phyloP scores from a whole-genome alignment of 2,797 vertebrate genomes.

The Syngnathus acus region DNA sequence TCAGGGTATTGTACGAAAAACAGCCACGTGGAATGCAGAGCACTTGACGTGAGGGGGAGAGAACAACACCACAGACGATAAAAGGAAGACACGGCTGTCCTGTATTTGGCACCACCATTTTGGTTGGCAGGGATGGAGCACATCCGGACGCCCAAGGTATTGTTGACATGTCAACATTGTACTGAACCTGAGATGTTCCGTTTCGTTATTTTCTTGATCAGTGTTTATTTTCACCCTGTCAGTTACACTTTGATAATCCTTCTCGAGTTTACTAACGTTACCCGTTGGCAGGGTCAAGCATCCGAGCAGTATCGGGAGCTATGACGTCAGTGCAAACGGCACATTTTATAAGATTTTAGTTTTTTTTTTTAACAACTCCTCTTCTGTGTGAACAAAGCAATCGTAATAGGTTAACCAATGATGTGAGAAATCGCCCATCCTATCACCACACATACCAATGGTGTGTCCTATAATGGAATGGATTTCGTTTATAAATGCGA shows the following conservation, averaged over 20 bases:
- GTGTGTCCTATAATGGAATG: not conserved
- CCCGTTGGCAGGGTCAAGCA: not conserved
- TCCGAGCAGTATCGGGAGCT: not conserved
- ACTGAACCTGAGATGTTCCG: not conserved
- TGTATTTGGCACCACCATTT: conserved; percentile 48
- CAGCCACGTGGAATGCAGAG: not conserved
- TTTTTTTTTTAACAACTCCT: not conserved
- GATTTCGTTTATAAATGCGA: not conserved
- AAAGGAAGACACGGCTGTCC: conserved; percentile 7
- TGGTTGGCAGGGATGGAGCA: conserved; percentile 62
- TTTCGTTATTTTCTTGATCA: not conserved
- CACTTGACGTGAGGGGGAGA: not conserved
- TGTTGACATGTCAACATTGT: not conserved
- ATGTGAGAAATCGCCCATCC: not conserved
- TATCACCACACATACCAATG: not conserved
- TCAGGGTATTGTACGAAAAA: not conserved
- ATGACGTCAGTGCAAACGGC: not conserved
- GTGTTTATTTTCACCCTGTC: not conserved
- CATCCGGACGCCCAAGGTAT: conserved; percentile 66
- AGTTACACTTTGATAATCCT: not conserved
- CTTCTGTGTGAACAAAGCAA: not conserved
- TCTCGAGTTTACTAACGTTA: not conserved
- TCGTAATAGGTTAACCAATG: not conserved
- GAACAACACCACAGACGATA: not conserved
- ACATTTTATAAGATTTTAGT: not conserved